Evolutionary conservation across 1,140 invertebrate genomes (phyloP).

Genomic region (Paramacrobiotus metropolitanus): DNA sequence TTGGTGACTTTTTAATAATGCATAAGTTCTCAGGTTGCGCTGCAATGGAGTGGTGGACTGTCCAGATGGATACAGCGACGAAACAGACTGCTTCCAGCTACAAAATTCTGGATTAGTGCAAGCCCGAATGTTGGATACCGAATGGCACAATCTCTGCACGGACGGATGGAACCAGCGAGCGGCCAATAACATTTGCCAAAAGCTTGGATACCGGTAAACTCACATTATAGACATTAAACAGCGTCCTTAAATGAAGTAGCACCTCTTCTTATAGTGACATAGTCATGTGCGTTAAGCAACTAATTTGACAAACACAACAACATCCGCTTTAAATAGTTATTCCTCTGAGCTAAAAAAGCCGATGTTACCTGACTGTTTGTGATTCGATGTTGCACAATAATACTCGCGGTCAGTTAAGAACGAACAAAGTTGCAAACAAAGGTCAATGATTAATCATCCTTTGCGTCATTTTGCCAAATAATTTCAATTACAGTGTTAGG

Average conservation of each 20-base stretch:
- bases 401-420: too few relatives aligned
- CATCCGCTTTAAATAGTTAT: too few relatives aligned
- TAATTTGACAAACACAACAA: too few relatives aligned
- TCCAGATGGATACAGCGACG: constrained; percentile 1
- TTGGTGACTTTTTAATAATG: too few relatives aligned
- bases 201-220: not conserved
- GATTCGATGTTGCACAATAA: too few relatives aligned
- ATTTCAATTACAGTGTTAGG: too few relatives aligned
- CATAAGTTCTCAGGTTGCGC: too few relatives aligned
- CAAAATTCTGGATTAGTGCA: not conserved
- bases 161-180: not conserved
- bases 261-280: too few relatives aligned
- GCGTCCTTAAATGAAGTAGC: not conserved
- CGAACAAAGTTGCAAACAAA: too few relatives aligned
- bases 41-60: not conserved
- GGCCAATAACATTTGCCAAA: not conserved
- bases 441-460: too few relatives aligned
- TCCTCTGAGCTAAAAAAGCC: not conserved
- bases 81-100: not conserved
- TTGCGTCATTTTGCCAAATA: too few relatives aligned
- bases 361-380: not conserved
- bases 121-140: not conserved
- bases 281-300: too few relatives aligned
- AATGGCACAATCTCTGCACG: not conserved
- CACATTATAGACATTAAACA: not conserved